Base-by-base conservation (phyloP, 1,140 invertebrate species). In the Drosophila repletoides region DNA sequence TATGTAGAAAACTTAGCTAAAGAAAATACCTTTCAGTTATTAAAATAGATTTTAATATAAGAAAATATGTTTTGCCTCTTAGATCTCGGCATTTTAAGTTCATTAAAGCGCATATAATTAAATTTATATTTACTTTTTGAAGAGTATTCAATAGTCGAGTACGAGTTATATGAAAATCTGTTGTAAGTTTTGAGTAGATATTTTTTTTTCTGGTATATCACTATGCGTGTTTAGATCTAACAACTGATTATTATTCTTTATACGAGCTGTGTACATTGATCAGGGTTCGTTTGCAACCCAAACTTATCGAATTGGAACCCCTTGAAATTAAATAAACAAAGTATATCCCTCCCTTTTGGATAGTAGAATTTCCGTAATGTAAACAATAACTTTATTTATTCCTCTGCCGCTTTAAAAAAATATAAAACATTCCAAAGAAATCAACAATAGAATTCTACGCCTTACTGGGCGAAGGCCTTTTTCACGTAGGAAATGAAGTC, bases 401-500 rank as follows among this genome's bases (percentile, higher is more conserved):
- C 53, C 17, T 38, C 36, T 17, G 19, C 53, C 61, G 24, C 7
- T 58, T 48, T 55, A 70, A 38, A 7, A 38, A 58, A 40, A 46
- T 31, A 46, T 31, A 65, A 60, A 22, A 51, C n/a, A n/a, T 31
- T 5, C 36, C 10, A 43, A 24, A 4, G 1, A 43, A 34, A 24
- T 29, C 6, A 28, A 33, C 10, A 9, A 15, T n/a, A 21, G 21
- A 14, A 6, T n/a, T 21, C 14, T 55, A 40, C 10, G 7, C 1
- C 6, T 12, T 15, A 26, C 46, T 41, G 73, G 0, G 22, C 41
- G 9, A 79, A 56, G 4, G 72, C 72, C 53, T 89, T 88, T 33
- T 76, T 65, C 1, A 88, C 60, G 19, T 71, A 89, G 19, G 74
- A 58, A 48, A 91, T 91, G 49, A 93, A 88, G 72, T 97, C 96